Evolutionary conservation across 2,888 invertebrate genomes (phyloP).

Genomic region (Tetranychus truncatus): DNA sequence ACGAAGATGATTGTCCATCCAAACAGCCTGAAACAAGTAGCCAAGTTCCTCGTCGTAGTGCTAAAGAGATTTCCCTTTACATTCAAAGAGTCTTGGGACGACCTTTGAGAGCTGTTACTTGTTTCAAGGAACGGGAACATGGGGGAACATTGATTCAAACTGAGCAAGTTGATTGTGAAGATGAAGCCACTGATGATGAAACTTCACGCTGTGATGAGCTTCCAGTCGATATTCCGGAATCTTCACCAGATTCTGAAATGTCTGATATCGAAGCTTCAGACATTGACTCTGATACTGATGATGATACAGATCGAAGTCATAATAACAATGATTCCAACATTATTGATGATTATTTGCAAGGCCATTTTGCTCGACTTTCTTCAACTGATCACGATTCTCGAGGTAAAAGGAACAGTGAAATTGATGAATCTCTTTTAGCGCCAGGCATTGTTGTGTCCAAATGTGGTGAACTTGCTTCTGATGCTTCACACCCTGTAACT

Average conservation of each 20-base stretch:
- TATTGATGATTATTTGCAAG: neutral
- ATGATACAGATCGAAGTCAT: neutral
- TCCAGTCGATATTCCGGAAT: neutral
- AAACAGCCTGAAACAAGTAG: neutral
- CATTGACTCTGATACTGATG: neutral
- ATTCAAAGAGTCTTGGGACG: neutral
- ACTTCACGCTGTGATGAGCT: neutral
- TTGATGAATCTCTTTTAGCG: neutral
- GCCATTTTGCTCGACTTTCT: slow-evolving; percentile 3
- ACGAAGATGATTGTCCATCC: neutral
- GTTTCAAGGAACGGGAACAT: neutral
- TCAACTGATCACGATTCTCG: neutral
- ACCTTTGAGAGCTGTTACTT: neutral
- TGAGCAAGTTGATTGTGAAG: neutral
- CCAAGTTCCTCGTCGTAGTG: neutral
- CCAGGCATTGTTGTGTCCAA: neutral
- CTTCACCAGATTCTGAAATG: neutral
- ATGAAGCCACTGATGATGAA: neutral
- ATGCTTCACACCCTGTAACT: neutral
- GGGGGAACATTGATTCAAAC: neutral
- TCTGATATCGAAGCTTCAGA: neutral
- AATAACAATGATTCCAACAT: neutral
- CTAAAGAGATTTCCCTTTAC: neutral
- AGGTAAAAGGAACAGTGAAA: neutral
- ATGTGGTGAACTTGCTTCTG: neutral